phyloP scores from a whole-genome alignment of 1,140 invertebrate species.

The Oedothorax gibbosus region DNA sequence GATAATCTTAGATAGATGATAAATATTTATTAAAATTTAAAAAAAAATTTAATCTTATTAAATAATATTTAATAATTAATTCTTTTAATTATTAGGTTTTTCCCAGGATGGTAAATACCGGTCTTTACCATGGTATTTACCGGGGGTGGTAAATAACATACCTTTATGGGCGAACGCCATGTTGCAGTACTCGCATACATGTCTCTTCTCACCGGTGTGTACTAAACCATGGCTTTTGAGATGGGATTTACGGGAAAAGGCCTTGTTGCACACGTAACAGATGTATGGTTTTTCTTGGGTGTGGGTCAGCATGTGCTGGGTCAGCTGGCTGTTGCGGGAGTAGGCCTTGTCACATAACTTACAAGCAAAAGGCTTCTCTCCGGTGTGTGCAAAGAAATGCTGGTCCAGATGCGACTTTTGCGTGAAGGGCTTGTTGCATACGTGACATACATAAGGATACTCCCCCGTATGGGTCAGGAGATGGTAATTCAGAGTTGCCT shows the following conservation, averaged over 20 bases:
- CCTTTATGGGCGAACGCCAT: slow-evolving; percentile 17
- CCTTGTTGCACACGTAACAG: slow-evolving; percentile 72
- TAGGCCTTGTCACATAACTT: neutral
- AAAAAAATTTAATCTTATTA: too few relatives aligned
- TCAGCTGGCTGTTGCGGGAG: neutral
- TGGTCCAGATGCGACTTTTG: slow-evolving; percentile 7
- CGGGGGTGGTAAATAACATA: too few relatives aligned
- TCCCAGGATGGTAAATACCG: too few relatives aligned
- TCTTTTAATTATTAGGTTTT: too few relatives aligned
- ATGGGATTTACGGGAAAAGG: slow-evolving; percentile 65
- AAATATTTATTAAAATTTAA: too few relatives aligned
- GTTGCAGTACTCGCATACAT: neutral
- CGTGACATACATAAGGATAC: neutral
- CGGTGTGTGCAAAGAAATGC: neutral
- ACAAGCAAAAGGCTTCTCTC: neutral
- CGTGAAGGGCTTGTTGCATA: neutral
- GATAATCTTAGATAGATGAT: too few relatives aligned
- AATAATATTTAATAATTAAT: too few relatives aligned
- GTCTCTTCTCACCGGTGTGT: slow-evolving; percentile 4
- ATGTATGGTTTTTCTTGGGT: slow-evolving; percentile 70
- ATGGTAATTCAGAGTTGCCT: neutral
- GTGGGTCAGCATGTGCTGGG: slow-evolving; percentile 15
- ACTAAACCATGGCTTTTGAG: neutral
- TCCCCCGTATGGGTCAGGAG: slow-evolving; percentile 4
- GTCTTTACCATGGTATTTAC: too few relatives aligned